These are phyloP conservation scores for Gibbula magus DNA, from an alignment of 2,888 invertebrate genomes.

Conservation along the genomic window DNA sequence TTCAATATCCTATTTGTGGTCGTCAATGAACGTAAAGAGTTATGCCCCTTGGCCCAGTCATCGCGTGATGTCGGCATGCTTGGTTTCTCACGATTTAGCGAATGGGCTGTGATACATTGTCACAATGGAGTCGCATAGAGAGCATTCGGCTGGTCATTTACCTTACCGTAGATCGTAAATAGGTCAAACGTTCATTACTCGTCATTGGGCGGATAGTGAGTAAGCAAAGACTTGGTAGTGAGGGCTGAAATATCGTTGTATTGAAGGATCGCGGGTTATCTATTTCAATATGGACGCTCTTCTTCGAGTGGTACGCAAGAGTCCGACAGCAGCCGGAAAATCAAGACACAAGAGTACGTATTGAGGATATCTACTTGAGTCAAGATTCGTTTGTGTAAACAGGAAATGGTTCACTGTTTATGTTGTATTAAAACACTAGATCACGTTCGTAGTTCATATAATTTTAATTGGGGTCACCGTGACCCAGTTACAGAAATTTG, in stretches of 20 bases:
- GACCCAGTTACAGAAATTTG: not conserved
- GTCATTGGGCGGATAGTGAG: not conserved
- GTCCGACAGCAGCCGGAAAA: slow-evolving; percentile 35
- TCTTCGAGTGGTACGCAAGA: slow-evolving; percentile 44
- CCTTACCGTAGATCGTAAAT: not conserved
- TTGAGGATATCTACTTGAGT: not conserved
- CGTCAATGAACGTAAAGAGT: not conserved
- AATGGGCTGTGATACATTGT: not conserved
- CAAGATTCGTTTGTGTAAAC: not conserved
- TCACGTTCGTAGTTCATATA: no score
- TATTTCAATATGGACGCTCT: slow-evolving; percentile 36
- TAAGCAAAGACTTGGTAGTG: not conserved
- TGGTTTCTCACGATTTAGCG: no score
- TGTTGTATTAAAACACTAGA: no score
- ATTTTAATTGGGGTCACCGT: no score
- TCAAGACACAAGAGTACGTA: slow-evolving; percentile 38
- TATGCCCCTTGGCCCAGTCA: not conserved
- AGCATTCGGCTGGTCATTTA: not conserved
- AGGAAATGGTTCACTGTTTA: not conserved
- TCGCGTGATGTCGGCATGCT: not conserved
- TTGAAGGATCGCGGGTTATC: not conserved
- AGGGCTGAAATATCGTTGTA: not conserved
- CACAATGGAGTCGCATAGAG: not conserved
- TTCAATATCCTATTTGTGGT: not conserved
- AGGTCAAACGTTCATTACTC: not conserved